Percentiles rank a stretch among this genome's conserved stretches.
Evolutionary conservation across 2,888 invertebrate species (phyloP).

Genomic region (Campoplex capitator): DNA sequence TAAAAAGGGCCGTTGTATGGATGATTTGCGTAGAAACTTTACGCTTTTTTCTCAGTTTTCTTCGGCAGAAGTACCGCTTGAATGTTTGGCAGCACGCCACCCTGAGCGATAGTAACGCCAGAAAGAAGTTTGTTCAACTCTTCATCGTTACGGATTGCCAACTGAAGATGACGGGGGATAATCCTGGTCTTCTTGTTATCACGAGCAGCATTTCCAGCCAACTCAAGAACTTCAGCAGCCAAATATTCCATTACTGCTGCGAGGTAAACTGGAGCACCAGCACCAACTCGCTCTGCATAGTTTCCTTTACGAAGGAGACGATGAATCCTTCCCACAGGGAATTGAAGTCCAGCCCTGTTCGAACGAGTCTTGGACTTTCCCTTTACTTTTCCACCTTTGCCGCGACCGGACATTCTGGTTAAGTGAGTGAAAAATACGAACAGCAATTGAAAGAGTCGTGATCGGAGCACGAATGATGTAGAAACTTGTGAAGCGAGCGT

Average conservation of each 20-base stretch:
- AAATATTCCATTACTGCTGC: neutral
- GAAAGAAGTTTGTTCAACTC: too few relatives aligned
- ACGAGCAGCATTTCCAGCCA: too few relatives aligned
- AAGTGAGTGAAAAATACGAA: too few relatives aligned
- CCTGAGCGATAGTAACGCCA: too few relatives aligned
- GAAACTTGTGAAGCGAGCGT: too few relatives aligned
- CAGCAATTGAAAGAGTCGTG: too few relatives aligned
- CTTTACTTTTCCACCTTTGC: neutral
- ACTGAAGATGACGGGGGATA: too few relatives aligned
- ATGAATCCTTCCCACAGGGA: slow-evolving; percentile 25
- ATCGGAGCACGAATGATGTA: too few relatives aligned
- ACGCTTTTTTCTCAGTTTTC: neutral
- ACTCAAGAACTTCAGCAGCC: too few relatives aligned
- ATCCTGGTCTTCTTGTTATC: too few relatives aligned
- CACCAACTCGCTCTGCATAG: slow-evolving; percentile 19
- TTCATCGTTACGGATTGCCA: too few relatives aligned
- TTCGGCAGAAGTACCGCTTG: neutral
- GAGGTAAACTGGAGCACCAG: neutral
- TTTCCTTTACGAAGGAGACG: slow-evolving; percentile 31
- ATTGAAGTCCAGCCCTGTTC: slow-evolving; percentile 4
- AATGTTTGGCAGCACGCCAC: neutral
- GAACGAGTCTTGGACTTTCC: slow-evolving; percentile 5
- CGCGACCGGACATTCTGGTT: neutral
- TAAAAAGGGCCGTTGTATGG: neutral
- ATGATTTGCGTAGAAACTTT: neutral